These are phyloP conservation scores for Styela clava DNA, from an alignment of 23 tunicate genomes.

Conservation along the genomic window DNA sequence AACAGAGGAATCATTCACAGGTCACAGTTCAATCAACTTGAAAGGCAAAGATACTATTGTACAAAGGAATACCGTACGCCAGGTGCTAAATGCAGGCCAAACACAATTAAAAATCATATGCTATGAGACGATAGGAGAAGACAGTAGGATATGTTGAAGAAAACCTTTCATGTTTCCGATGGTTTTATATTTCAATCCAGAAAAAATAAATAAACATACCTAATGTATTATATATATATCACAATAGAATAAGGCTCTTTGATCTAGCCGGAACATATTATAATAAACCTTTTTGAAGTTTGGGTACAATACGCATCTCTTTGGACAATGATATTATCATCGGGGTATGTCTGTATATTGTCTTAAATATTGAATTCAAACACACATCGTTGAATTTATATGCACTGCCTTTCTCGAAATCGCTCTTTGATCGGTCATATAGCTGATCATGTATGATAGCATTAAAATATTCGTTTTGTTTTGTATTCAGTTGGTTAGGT, in stretches of 20 bases:
- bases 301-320: background rate
- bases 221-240: background rate
- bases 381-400: too few species aligned
- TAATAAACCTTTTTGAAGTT: background rate
- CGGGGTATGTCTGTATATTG: too few species aligned
- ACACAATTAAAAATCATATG: background rate
- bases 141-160: background rate
- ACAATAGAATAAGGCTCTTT: background rate
- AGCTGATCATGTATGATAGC: too few species aligned
- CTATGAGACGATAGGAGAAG: background rate
- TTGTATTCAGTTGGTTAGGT: too few species aligned
- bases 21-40: background rate
- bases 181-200: background rate
- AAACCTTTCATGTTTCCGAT: background rate
- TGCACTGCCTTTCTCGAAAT: too few species aligned
- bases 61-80: background rate
- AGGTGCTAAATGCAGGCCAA: background rate
- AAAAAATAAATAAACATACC: too few species aligned
- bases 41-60: background rate
- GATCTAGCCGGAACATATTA: background rate
- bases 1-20: background rate
- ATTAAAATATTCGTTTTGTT: too few species aligned
- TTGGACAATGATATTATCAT: background rate
- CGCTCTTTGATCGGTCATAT: too few species aligned
- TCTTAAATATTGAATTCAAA: too few species aligned